Base-by-base conservation (phyloP, 30 jellyfish, hydroid and myxozoan species). In the Haliclystus octoradiatus region DNA sequence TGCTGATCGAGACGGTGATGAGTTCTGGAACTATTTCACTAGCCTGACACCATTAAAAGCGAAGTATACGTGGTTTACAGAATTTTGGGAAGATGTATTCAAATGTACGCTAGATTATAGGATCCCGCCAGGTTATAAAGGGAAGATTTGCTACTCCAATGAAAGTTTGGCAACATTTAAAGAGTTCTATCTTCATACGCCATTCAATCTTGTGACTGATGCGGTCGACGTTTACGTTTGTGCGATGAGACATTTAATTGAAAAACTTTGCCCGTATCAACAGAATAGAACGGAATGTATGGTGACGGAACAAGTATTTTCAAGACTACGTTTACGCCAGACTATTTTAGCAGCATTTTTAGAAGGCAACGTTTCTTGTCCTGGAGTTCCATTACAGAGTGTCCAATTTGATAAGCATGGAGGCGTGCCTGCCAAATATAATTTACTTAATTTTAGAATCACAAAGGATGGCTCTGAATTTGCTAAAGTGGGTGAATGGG, bases 81-180 rank as follows among this genome's bases (percentile, higher is more conserved):
- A 53, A 53, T 76, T 73, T 28, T 85, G 96, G 96, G 88, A 84
- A 24, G 77, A 78, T 19, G 63, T 73, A 1, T 85, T 85, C 57
- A 26, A 73, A 13, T 85, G 96, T 62, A 50, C 50, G n/a, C 50
- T 74, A 1, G 74, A 1, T 12, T 2, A 33, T 28, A 66, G 47
- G 3, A 61, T 25, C 49, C 46, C 24, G 23, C 52, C 40, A 19
- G 33, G 22, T 49, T 78, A 49, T 26, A 66, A 33, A n/a, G 70
- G 76, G 53, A 51, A 34, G 5, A 53, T 1, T 22, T 72, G 94
- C 49, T 49, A 93, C 0, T 93, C 91, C 29, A 62, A 70, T 2
- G 93, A 76, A 65, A 50, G 40, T 9, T 29, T 89, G 52, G 52
- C 52, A 1, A 33, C 26, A 15, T 66, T 24, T 25, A 1, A 24